Conservation (phyloP, 2,113 vertebrate species). For the Polypterus bichir region DNA sequence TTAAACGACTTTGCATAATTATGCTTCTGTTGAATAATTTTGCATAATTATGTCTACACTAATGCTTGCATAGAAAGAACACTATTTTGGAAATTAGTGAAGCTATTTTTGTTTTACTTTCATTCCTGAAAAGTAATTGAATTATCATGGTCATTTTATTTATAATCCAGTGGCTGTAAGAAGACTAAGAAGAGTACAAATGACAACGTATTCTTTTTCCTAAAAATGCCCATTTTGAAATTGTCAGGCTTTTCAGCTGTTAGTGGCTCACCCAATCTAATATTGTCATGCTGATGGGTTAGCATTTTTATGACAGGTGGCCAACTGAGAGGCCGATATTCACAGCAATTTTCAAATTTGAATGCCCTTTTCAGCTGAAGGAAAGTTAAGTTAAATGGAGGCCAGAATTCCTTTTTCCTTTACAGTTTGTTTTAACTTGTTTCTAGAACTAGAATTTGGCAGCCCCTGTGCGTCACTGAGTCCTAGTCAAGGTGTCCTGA, state of each 20-base stretch:
- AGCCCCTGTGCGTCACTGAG: conserved; percentile 34
- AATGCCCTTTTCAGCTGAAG: conserved; percentile 41
- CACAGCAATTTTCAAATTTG: conserved; percentile 54
- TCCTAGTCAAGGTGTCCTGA: conserved; percentile 36
- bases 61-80: conserved; percentile 35
- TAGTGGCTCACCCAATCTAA: background rate
- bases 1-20: conserved; percentile 53
- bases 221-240: too few relatives aligned
- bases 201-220: too few relatives aligned
- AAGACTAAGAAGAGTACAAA: too few relatives aligned
- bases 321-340: conserved; percentile 46
- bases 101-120: conserved; percentile 22
- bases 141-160: too few relatives aligned
- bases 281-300: conserved; percentile 39
- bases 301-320: conserved; percentile 41
- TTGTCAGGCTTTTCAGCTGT: too few relatives aligned
- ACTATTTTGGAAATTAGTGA: conserved; percentile 22
- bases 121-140: conserved; percentile 14
- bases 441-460: conserved; percentile 44
- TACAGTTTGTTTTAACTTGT: conserved; percentile 27
- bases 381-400: conserved; percentile 41
- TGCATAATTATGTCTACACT: conserved; percentile 48
- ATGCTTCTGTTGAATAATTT: conserved; percentile 46
- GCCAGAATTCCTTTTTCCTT: conserved; percentile 13
- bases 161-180: too few relatives aligned